phyloP scores from a whole-genome alignment of 2,888 invertebrate genomes.

The Eupithecia abbreviata region DNA sequence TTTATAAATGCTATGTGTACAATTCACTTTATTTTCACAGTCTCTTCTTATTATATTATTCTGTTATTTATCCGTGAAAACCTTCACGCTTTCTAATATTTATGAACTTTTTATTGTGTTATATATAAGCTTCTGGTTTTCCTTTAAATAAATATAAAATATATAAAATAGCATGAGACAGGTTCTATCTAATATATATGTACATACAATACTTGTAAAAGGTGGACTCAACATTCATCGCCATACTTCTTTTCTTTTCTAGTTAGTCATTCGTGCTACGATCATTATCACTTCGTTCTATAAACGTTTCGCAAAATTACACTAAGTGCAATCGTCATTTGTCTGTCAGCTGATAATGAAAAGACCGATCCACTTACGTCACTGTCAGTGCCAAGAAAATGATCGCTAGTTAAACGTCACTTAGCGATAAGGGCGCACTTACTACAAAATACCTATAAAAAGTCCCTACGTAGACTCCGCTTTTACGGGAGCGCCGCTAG shows the following conservation, averaged over 20 bases:
- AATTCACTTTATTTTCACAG: no score
- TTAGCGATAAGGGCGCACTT: conserved; percentile 12
- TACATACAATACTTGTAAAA: no score
- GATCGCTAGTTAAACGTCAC: conserved; percentile 24
- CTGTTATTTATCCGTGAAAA: no score
- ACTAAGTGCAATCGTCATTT: conserved; percentile 16
- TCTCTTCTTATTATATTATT: no score
- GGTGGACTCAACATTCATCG: no score
- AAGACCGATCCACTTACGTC: conserved; percentile 15
- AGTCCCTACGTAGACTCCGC: background rate
- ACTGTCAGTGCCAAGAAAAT: conserved; percentile 16
- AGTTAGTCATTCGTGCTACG: background rate
- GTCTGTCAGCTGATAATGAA: conserved; percentile 8
- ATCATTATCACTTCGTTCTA: background rate
- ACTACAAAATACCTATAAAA: background rate
- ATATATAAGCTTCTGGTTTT: no score
- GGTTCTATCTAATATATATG: no score
- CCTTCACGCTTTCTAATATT: no score
- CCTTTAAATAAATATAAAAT: no score
- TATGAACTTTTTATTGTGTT: no score
- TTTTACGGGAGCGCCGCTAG: background rate
- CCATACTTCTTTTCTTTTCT: background rate
- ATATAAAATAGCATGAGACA: no score
- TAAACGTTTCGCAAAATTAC: conserved; percentile 9
- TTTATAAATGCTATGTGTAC: no score